These are phyloP conservation scores for Pteruthius melanotis DNA, from an alignment of 2,113 vertebrate genomes.

Conservation along the genomic window DNA sequence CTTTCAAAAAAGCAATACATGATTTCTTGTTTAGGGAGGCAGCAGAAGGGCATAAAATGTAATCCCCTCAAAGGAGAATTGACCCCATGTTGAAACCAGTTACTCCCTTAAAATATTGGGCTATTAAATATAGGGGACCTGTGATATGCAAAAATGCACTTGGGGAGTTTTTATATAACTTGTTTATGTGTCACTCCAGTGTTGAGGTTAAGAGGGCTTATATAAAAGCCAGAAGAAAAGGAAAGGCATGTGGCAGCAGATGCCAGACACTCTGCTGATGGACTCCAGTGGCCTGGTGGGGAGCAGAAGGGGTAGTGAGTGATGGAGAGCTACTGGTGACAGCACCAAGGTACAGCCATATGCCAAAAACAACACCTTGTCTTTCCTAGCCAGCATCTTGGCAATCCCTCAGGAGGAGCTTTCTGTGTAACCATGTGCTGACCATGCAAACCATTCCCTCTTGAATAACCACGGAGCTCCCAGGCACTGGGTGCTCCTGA, in stretches of 20 bases:
- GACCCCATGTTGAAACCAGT: background rate
- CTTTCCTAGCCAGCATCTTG: background rate
- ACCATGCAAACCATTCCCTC: background rate
- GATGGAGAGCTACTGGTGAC: background rate
- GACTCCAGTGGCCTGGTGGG: background rate
- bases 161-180: background rate
- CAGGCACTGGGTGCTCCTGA: fast-evolving
- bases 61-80: background rate
- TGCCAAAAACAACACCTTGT: fast-evolving
- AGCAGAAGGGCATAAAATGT: background rate
- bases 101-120: background rate
- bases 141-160: background rate
- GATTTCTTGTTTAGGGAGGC: background rate
- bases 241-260: background rate
- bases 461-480: background rate
- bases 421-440: background rate
- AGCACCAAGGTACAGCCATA: background rate
- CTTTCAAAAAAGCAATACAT: background rate
- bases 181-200: background rate
- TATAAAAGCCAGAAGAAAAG: background rate
- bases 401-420: background rate
- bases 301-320: background rate
- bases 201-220: background rate
- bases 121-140: background rate
- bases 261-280: background rate